phyloP scores from a whole-genome alignment of 2,888 invertebrate species.

The Hydraecia micacea region DNA sequence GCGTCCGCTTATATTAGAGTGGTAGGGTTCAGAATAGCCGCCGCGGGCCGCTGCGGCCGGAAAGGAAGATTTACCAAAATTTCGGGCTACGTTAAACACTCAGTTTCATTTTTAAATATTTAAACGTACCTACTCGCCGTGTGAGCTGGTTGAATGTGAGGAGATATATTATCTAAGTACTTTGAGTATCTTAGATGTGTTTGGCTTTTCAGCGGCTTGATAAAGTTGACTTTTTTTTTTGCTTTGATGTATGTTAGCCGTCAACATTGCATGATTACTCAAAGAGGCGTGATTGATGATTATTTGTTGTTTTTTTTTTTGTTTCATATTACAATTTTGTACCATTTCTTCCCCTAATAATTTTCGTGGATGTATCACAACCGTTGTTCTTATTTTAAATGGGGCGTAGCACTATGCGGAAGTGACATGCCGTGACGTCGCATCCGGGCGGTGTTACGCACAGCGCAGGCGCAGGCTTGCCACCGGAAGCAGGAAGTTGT shows the following conservation, averaged over 20 bases:
- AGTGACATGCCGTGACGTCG: constrained; percentile 81
- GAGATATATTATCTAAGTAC: constrained; percentile 29
- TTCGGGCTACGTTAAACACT: constrained; percentile 76
- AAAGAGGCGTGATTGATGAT: neutral
- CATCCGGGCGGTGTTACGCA: constrained; percentile 71
- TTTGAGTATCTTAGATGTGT: constrained; percentile 42
- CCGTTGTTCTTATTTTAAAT: constrained; percentile 66
- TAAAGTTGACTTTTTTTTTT: neutral
- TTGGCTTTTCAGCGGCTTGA: constrained; percentile 17
- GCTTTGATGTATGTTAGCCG: constrained; percentile 15
- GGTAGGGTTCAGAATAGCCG: constrained; percentile 64
- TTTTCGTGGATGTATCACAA: constrained; percentile 49
- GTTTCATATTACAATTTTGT: neutral
- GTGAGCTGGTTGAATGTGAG: constrained; percentile 36
- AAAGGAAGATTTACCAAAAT: constrained; percentile 83
- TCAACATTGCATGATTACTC: constrained; percentile 6
- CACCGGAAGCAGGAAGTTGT: constrained; percentile 89
- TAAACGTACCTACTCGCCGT: constrained; percentile 68
- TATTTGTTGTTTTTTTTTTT: neutral
- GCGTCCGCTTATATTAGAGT: constrained; percentile 76
- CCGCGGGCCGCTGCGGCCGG: constrained; percentile 79
- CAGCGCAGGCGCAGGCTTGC: constrained; percentile 85
- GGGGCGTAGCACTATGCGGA: constrained; percentile 71
- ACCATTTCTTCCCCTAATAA: constrained; percentile 23
- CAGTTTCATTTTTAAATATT: constrained; percentile 78